These are phyloP conservation scores for Microctenopoma lineatum DNA, from an alignment of 2,797 vertebrate genomes.

Conservation along the genomic window DNA sequence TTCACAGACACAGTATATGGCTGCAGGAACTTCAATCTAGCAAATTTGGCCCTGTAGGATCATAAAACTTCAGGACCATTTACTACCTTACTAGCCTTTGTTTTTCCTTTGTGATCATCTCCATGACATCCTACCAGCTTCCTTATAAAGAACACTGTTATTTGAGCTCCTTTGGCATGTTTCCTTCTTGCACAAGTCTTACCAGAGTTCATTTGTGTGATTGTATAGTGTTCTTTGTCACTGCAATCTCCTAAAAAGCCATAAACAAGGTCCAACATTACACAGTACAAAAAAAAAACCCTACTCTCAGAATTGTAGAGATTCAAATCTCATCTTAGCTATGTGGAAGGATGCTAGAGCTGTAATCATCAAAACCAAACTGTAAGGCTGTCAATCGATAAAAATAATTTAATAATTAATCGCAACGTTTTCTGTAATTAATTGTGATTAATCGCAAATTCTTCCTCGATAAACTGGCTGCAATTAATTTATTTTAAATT, in stretches of 20 bases:
- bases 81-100: constrained; percentile 30
- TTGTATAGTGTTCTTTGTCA: constrained; percentile 26
- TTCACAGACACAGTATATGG: constrained; percentile 60
- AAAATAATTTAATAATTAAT: too few relatives aligned
- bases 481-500: too few relatives aligned
- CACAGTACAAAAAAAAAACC: constrained; percentile 1
- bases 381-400: too few relatives aligned
- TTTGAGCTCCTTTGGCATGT: constrained; percentile 14
- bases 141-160: not conserved
- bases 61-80: constrained; percentile 47
- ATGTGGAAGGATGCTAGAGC: constrained; percentile 7
- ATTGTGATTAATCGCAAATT: too few relatives aligned
- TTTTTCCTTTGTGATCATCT: constrained; percentile 48
- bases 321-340: not conserved
- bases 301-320: constrained; percentile 9
- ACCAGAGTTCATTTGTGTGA: constrained; percentile 16
- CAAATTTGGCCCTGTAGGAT: constrained; percentile 61
- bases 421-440: too few relatives aligned
- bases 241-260: constrained; percentile 25
- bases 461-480: too few relatives aligned
- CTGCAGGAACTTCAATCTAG: constrained; percentile 55
- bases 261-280: constrained; percentile 26
- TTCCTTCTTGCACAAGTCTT: not conserved
- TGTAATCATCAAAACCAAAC: constrained; percentile 16
- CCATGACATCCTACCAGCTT: constrained; percentile 1